Conservation (phyloP, 2,113 vertebrate genomes). For the Sterrhoptilus dennistouni region DNA sequence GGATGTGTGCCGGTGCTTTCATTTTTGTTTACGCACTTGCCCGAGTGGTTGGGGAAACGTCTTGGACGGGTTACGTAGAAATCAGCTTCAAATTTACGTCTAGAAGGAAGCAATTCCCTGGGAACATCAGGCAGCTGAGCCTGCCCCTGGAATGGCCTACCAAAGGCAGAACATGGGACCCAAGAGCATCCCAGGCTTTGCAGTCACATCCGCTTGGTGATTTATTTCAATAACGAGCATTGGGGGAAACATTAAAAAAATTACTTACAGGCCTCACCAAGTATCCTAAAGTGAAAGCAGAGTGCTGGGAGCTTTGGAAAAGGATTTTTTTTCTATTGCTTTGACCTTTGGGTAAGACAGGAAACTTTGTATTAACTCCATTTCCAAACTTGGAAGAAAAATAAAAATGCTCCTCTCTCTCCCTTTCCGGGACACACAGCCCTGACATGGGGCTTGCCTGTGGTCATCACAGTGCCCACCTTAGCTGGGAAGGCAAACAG, state of each 20-base stretch:
- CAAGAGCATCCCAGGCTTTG: background rate
- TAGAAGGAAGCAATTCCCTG: background rate
- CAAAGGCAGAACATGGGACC: slow-evolving; percentile 23
- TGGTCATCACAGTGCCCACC: background rate
- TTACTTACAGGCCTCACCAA: background rate
- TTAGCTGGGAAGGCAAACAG: background rate
- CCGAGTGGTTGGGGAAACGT: background rate
- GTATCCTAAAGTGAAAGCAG: slow-evolving; percentile 25
- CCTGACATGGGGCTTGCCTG: accelerated
- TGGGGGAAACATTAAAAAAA: slow-evolving; percentile 8
- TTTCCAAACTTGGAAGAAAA: background rate
- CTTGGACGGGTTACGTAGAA: background rate
- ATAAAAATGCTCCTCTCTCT: background rate
- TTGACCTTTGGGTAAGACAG: slow-evolving; percentile 1
- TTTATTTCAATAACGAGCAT: background rate
- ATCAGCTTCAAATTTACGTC: background rate
- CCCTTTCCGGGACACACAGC: background rate
- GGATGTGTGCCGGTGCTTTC: background rate
- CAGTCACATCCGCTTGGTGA: background rate
- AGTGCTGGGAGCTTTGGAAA: background rate
- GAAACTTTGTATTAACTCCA: background rate
- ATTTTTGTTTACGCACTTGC: background rate
- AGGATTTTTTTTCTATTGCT: background rate
- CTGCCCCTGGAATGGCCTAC: background rate
- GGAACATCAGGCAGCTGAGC: background rate